phyloP scores from a whole-genome alignment of 2,888 invertebrate genomes.

The Brachypterus glaber region DNA sequence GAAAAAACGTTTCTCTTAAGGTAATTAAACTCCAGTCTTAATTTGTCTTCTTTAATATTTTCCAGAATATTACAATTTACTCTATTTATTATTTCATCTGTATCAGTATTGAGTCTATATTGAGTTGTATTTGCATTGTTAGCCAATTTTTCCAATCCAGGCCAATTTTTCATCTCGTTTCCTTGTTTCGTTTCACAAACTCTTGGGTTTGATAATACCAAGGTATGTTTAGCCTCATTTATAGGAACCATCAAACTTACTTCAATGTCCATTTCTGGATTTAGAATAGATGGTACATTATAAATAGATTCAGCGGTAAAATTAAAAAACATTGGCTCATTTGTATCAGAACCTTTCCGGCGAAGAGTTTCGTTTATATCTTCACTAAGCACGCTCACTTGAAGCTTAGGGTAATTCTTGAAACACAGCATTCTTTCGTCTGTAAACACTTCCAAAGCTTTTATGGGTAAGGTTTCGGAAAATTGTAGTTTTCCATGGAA shows the following conservation, averaged over 20 bases:
- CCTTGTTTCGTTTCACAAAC: conserved; percentile 17
- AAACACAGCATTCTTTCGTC: conserved; percentile 29
- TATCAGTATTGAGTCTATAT: conserved; percentile 21
- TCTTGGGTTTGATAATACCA: conserved; percentile 27
- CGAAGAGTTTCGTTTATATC: conserved; percentile 6
- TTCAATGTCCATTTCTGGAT: conserved; percentile 29
- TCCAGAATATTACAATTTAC: conserved; percentile 22
- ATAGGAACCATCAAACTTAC: conserved; percentile 27
- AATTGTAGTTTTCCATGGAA: conserved; percentile 22
- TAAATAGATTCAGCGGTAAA: conserved; percentile 36
- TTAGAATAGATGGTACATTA: conserved; percentile 28
- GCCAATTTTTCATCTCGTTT: conserved; percentile 30
- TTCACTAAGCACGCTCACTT: conserved; percentile 25
- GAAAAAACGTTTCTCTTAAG: conserved; percentile 30
- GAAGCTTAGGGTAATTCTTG: conserved; percentile 30
- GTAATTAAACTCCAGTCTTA: conserved; percentile 33
- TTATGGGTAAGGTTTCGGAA: conserved; percentile 24
- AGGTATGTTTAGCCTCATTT: conserved; percentile 16
- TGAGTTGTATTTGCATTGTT: conserved; percentile 26
- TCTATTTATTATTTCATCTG: conserved; percentile 26
- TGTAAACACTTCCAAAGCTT: conserved; percentile 22
- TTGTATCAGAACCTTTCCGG: conserved; percentile 20
- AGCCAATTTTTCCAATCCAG: conserved; percentile 23
- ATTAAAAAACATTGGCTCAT: conserved; percentile 26
- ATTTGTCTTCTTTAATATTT: conserved; percentile 20